phyloP scores from a whole-genome alignment of 2,888 invertebrate genomes.

The Macropis europaea region DNA sequence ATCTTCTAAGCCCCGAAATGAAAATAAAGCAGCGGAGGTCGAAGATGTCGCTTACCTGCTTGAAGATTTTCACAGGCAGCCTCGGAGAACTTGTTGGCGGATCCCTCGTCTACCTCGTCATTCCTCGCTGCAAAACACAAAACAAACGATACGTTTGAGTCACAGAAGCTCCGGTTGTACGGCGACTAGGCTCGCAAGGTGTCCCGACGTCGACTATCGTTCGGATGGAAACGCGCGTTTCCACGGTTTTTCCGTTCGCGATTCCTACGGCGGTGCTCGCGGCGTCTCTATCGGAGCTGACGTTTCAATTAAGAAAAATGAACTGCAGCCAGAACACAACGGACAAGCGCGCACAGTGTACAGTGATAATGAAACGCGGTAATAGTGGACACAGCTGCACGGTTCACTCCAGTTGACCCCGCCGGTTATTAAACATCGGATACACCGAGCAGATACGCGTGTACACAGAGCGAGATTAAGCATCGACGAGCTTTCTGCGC shows the following conservation, averaged over 20 bases:
- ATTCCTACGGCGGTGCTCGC: not conserved
- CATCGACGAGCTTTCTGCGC: slow-evolving; percentile 1
- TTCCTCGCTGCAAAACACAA: slow-evolving; percentile 62
- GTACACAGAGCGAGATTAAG: slow-evolving; percentile 4
- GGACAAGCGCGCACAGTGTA: slow-evolving; percentile 18
- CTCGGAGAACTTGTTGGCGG: slow-evolving; percentile 59
- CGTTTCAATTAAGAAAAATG: slow-evolving; percentile 60
- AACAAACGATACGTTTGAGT: not conserved
- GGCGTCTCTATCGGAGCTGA: slow-evolving; percentile 20
- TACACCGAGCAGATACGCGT: slow-evolving; percentile 27
- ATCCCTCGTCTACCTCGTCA: slow-evolving; percentile 66
- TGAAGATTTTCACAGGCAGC: slow-evolving; percentile 67
- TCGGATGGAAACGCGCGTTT: not conserved
- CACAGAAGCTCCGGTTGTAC: too few relatives aligned
- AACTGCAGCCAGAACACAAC: slow-evolving; percentile 16
- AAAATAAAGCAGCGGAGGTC: too few relatives aligned
- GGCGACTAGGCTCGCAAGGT: too few relatives aligned
- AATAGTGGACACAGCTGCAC: slow-evolving; percentile 70
- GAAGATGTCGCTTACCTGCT: slow-evolving; percentile 64
- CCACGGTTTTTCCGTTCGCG: slow-evolving; percentile 1
- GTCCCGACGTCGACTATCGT: too few relatives aligned
- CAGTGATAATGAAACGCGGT: slow-evolving; percentile 64
- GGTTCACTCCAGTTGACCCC: slow-evolving; percentile 76
- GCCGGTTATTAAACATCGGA: slow-evolving; percentile 66
- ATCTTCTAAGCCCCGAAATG: too few relatives aligned